Percentiles rank a stretch among this genome's conserved stretches.
These are phyloP conservation scores for Pithys albifrons DNA, from an alignment of 2,113 vertebrate species.

Conservation along the genomic window DNA sequence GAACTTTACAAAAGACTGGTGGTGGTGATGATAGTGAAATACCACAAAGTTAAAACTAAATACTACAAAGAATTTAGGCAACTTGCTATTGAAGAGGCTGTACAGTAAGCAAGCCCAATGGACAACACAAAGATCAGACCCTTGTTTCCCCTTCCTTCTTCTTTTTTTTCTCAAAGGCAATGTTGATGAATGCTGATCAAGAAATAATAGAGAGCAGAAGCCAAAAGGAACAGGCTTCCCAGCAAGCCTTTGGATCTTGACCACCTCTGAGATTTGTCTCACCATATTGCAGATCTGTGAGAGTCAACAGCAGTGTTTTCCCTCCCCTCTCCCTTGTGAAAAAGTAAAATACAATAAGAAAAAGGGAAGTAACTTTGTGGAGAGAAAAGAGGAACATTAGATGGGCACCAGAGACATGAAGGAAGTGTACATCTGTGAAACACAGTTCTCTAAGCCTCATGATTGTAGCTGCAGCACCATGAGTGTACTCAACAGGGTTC, in stretches of 20 bases:
- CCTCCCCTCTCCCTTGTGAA: background rate
- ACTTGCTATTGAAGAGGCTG: background rate
- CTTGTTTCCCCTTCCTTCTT: background rate
- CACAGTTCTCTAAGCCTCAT: background rate
- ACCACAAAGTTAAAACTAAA: background rate
- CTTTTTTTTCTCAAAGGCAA: background rate
- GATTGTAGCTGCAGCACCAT: background rate
- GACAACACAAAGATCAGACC: background rate
- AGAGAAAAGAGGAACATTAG: background rate
- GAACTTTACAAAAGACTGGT: background rate
- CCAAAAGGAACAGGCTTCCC: background rate
- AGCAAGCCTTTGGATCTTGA: background rate
- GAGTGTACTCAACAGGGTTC: constrained; percentile 13
- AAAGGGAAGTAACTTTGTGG: background rate
- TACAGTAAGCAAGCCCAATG: background rate
- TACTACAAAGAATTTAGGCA: background rate
- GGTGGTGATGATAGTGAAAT: background rate
- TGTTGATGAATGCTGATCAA: background rate
- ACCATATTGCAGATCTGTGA: background rate
- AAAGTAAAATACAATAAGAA: constrained; percentile 1
- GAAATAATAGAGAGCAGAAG: constrained; percentile 3
- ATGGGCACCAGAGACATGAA: background rate
- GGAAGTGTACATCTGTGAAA: background rate
- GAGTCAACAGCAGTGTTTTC: background rate
- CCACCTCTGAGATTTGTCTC: constrained; percentile 22